phyloP scores from a whole-genome alignment of 64 coral and sea anemone genomes.

The Astreopora myriophthalma region DNA sequence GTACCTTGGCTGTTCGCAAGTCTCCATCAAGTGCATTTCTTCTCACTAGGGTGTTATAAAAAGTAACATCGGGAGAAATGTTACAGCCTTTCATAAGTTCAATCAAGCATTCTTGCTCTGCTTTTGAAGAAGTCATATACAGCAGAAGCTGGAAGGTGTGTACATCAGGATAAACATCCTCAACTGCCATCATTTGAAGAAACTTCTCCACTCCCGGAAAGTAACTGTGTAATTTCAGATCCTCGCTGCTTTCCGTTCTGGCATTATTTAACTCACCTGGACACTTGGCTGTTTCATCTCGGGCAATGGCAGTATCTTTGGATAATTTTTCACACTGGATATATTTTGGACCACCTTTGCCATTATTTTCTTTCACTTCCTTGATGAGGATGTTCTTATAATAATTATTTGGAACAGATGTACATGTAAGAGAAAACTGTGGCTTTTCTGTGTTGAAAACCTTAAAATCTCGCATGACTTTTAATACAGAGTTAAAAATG shows the following conservation, averaged over 20 bases:
- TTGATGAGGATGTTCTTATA: neutral
- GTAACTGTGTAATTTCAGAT: neutral
- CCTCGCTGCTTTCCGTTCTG: neutral
- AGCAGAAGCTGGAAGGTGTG: slow-evolving; percentile 85
- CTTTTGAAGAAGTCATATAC: slow-evolving; percentile 51
- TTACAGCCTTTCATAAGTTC: slow-evolving; percentile 74
- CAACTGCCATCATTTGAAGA: slow-evolving; percentile 81
- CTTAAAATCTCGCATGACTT: slow-evolving; percentile 73
- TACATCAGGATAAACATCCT: slow-evolving; percentile 83
- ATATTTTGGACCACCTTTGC: neutral
- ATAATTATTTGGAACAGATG: too few relatives aligned
- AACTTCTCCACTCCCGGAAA: slow-evolving; percentile 74
- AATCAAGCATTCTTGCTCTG: slow-evolving; percentile 73
- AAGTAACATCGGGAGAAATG: slow-evolving; percentile 76
- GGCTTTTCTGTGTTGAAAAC: neutral
- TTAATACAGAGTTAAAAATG: slow-evolving; percentile 81
- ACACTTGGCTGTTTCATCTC: neutral
- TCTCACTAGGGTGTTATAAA: slow-evolving; percentile 77
- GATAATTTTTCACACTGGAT: neutral
- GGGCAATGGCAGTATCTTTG: neutral
- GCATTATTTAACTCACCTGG: neutral
- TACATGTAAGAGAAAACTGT: neutral
- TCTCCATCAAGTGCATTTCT: slow-evolving; percentile 45
- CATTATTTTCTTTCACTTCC: neutral
- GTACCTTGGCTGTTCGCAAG: slow-evolving; percentile 70